Percentiles rank a stretch among this genome's conserved stretches.
These are phyloP conservation scores for Lasiurus cinereus DNA, from an alignment of 2,113 vertebrate species.

Conservation along the genomic window DNA sequence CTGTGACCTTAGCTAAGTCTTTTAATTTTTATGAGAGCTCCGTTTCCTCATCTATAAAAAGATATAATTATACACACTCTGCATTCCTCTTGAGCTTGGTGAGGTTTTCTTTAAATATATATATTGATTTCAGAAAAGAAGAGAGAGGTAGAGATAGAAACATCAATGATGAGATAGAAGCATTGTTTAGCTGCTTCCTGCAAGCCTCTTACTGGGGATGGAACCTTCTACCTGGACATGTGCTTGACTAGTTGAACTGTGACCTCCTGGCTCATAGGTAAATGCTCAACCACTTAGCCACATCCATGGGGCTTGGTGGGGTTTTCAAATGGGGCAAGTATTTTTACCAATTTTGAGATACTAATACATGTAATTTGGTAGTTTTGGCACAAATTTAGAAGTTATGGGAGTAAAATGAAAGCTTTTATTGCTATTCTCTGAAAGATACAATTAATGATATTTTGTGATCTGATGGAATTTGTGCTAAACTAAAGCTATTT, in stretches of 20 bases:
- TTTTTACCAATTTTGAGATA: conserved; percentile 18
- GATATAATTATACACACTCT: background rate
- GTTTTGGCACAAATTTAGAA: background rate
- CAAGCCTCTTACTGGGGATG: no score
- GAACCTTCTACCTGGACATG: no score
- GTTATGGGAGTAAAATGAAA: background rate
- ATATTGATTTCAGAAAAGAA: no score
- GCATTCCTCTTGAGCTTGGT: background rate
- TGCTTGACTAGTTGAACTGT: no score
- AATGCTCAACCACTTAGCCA: no score
- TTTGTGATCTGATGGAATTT: background rate
- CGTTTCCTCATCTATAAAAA: background rate
- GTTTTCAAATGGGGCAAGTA: background rate
- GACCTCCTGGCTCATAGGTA: no score
- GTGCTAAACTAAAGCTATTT: conserved; percentile 34
- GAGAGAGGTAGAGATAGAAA: no score
- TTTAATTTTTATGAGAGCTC: conserved; percentile 17
- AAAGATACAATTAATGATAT: background rate
- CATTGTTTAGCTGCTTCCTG: no score
- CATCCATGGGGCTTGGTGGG: no score
- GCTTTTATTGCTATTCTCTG: background rate
- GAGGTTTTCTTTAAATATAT: no score
- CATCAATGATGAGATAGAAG: no score
- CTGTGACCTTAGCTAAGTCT: background rate
- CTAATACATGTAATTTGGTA: background rate